Evolutionary conservation across 2,113 vertebrate species (phyloP).

Genomic region (Diglossa brunneiventris): DNA sequence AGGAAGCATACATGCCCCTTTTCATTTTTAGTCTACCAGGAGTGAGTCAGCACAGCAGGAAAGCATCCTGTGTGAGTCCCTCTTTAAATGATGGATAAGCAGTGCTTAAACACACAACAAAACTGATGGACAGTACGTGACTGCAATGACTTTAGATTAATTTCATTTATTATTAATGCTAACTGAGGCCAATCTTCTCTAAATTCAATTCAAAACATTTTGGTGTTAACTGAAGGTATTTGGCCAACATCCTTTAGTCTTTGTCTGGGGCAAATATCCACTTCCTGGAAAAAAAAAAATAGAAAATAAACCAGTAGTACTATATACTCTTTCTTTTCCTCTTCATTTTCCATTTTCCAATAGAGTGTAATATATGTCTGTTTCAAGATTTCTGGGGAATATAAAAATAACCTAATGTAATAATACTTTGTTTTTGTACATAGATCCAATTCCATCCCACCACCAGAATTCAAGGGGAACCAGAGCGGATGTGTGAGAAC

Average conservation of each 20-base stretch:
- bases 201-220: background rate
- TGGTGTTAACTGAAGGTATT: background rate
- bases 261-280: background rate
- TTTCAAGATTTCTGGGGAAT: background rate
- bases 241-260: background rate
- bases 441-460: constrained; percentile 7
- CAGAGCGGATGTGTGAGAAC: background rate
- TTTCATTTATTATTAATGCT: background rate
- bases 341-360: background rate
- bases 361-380: background rate
- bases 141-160: background rate
- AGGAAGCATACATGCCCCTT: background rate
- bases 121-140: background rate
- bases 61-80: background rate
- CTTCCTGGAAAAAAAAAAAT: background rate
- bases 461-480: background rate
- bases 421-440: background rate
- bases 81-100: background rate
- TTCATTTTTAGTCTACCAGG: background rate
- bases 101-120: background rate
- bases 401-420: constrained; percentile 1
- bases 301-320: background rate
- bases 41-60: background rate
- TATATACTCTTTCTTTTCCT: background rate
- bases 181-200: background rate